Conservation (phyloP, 2,797 vertebrate species). For the Melanotaenia boesemani region DNA sequence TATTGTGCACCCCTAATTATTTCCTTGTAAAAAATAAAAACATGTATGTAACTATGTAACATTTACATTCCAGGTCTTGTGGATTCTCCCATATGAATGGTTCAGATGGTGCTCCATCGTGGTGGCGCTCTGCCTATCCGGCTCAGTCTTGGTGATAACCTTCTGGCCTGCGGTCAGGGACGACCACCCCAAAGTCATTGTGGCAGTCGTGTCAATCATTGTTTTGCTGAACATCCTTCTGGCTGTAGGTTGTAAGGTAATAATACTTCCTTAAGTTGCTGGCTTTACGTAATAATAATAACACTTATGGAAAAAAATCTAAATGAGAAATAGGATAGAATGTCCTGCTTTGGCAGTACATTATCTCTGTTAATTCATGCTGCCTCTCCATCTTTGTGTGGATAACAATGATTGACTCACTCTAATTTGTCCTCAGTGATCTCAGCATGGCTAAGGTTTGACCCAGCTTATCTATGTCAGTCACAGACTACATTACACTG, state of each 20-base stretch:
- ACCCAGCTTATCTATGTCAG: conserved; percentile 40
- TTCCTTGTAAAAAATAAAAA: neutral
- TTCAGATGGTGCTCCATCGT: conserved; percentile 90
- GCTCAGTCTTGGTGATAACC: conserved; percentile 92
- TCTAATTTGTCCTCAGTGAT: conserved; percentile 50
- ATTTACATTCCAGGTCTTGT: conserved; percentile 78
- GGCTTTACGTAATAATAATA: conserved; percentile 7
- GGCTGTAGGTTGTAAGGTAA: conserved; percentile 93
- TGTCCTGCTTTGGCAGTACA: conserved; percentile 32
- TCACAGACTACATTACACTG: conserved; percentile 33
- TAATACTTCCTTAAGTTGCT: neutral
- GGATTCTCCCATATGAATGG: conserved; percentile 88
- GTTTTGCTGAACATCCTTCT: conserved; percentile 90
- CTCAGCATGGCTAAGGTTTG: conserved; percentile 43
- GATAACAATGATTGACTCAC: conserved; percentile 48
- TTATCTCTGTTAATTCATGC: conserved; percentile 19
- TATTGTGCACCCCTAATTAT: neutral
- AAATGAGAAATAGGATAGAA: conserved; percentile 39
- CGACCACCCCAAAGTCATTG: conserved; percentile 87
- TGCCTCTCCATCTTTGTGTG: conserved; percentile 25
- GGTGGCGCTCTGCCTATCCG: conserved; percentile 91
- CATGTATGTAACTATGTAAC: neutral
- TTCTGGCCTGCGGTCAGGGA: conserved; percentile 95
- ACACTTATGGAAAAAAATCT: conserved; percentile 35
- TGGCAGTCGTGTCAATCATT: conserved; percentile 84